Evolutionary conservation across 2,888 invertebrate genomes (phyloP).

Genomic region (Drosophila siamana): DNA sequence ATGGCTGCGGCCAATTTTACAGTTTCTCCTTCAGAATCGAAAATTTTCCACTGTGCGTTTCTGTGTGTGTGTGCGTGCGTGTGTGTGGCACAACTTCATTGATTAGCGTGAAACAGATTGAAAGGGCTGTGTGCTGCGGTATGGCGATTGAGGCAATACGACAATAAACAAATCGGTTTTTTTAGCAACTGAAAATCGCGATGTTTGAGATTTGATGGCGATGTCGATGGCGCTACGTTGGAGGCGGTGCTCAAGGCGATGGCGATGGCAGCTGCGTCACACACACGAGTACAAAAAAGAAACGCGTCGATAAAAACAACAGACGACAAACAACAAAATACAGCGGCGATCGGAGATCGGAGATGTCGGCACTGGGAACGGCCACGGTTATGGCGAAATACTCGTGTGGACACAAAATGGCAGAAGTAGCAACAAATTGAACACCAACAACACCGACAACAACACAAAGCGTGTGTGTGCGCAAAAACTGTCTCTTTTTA

Average conservation of each 20-base stretch:
- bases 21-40: conserved; percentile 36
- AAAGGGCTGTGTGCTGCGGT: conserved; percentile 16
- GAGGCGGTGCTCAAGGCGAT: neutral
- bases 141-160: conserved; percentile 9
- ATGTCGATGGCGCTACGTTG: neutral
- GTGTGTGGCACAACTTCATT: conserved; percentile 45
- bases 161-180: conserved; percentile 50
- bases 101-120: conserved; percentile 45
- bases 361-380: conserved; percentile 41
- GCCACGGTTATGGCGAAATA: conserved; percentile 19
- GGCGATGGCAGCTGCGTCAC: conserved; percentile 35
- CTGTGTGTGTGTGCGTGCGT: conserved; percentile 5
- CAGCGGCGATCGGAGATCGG: conserved; percentile 37
- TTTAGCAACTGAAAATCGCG: conserved; percentile 27
- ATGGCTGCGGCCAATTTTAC: conserved; percentile 29
- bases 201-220: conserved; percentile 5
- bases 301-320: conserved; percentile 70
- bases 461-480: conserved; percentile 30
- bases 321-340: conserved; percentile 19
- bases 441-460: conserved; percentile 27
- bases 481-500: conserved; percentile 40
- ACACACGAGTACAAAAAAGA: conserved; percentile 38
- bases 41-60: conserved; percentile 70
- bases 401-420: conserved; percentile 44
- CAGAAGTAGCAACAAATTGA: conserved; percentile 28